Percentiles rank a stretch among this genome's conserved stretches.
Conservation (phyloP, 2,888 invertebrate species). For the Ophion slaviceki region DNA sequence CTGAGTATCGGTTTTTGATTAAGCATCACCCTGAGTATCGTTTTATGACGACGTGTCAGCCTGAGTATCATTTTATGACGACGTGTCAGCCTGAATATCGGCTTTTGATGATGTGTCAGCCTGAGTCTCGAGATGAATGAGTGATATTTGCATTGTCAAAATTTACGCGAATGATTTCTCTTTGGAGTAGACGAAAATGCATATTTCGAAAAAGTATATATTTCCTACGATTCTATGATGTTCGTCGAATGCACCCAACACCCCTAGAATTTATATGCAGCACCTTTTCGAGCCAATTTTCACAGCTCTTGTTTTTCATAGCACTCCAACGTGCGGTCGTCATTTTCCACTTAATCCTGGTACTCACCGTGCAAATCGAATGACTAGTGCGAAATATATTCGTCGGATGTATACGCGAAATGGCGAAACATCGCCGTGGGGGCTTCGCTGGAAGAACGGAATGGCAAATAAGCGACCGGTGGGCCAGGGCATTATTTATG, state of each 20-base stretch:
- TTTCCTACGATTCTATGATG: background rate
- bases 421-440: slow-evolving; percentile 51
- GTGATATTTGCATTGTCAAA: too few species aligned
- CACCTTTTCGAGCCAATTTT: background rate
- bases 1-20: too few species aligned
- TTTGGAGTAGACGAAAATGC: too few species aligned
- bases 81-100: too few species aligned
- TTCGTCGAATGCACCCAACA: background rate
- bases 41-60: too few species aligned
- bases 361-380: slow-evolving; percentile 15
- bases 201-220: too few species aligned
- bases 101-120: too few species aligned
- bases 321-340: background rate
- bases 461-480: slow-evolving; percentile 77
- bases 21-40: too few species aligned
- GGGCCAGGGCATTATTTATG: slow-evolving; percentile 80
- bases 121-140: too few species aligned
- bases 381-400: slow-evolving; percentile 65
- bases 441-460: slow-evolving; percentile 64
- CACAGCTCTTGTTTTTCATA: background rate
- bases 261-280: background rate
- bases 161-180: too few species aligned
- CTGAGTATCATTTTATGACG: too few species aligned
- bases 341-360: background rate
- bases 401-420: slow-evolving; percentile 57